Base-by-base conservation (phyloP, 2,797 vertebrate species). In the Cyprinella venusta region DNA sequence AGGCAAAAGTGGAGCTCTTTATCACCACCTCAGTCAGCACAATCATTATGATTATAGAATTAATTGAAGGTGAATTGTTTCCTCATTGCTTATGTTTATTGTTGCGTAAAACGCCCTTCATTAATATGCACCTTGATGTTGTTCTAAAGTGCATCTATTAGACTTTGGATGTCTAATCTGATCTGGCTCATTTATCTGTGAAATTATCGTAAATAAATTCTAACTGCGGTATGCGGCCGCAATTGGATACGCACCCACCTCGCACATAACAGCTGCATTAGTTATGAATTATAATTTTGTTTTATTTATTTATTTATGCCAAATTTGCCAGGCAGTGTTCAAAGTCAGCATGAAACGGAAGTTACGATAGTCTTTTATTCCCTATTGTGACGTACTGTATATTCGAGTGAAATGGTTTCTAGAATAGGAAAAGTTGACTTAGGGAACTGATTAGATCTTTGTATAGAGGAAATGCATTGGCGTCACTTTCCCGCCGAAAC, bases 31-130 rank as follows among this genome's bases (percentile, higher is more conserved):
- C 83, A 38, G 45, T 38, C 71, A 79, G 76, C 76, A 81, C 71
- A 64, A 64, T 81, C 26, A 52, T 36, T 72, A 48, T 64, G 45
- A 72, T 81, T 50, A 63, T 81, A 50, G 50, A 72, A 72, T 74
- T 64, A 72, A 81, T 64, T 64, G 56, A 81, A 81, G 42, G 69
- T 81, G 79, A 26, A 71, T 71, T 63, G 79, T 48, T 80, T 80
- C 79, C 67, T 33, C 56, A 64, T 50, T 48, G 40, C 79, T 74
- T 72, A 64, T 72, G 26, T 81, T 74, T 81, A 74, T 64, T 64
- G 42, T 64, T 74, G 79, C 21, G 8, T 74, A 64, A 81, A 81
- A 50, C 69, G 45, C 8, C 15, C 69, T 63, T 72, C 56, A 74
- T 81, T 72, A 74, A 50, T 64, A 81, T 72, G 70, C 69, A 50